Evolutionary conservation across 1,140 invertebrate species (phyloP), one percentile per base, ranked within the genome.

Genomic region (Sarcophaga bullata): DNA sequence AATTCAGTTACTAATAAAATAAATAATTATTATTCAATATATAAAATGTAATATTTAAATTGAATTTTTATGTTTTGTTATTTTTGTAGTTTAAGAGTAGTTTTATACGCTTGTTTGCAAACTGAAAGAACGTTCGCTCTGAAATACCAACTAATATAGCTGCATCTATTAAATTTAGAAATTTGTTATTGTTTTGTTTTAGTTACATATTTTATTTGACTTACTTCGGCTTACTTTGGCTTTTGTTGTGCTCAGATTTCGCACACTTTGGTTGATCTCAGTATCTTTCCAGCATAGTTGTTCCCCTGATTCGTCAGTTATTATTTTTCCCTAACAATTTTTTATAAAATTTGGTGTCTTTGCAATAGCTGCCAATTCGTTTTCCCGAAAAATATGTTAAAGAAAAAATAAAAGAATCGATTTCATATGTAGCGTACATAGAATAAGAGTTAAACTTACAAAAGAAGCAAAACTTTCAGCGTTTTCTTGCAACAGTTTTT

Each of bases 321-420:
- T 73, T 49, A 81, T 19, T 68, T 81, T 72, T n/a, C 80, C 25
- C 25, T 62, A 81, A n/a, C 80, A 81, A 73, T 72, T 81, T 73
- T 73, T 81, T 37, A 48, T 25, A 47, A 81, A 81, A 68, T 81
- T 52, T 81, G 58, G 37, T 58, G 49, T n/a, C 47, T 11, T 78
- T 47, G 6, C 46, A 49, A 48, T n/a, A 78, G 11, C n/a, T n/a
- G n/a, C n/a, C n/a, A n/a, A n/a, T n/a, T n/a, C n/a, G n/a, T n/a
- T n/a, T n/a, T n/a, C n/a, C n/a, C n/a, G n/a, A n/a, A n/a, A n/a
- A n/a, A n/a, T n/a, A n/a, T 25, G 8, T 11, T 54, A 58, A 58
- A 9, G 13, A 11, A 17, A 58, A 81, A 73, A 48, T 17, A 8
- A 68, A 6, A 73, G 25, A 37, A 37, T 37, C 25, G 4, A 73